Evolutionary conservation across 2,888 invertebrate genomes (phyloP), one percentile per base, ranked within the genome.

Genomic region (Zele albiditarsus): DNA sequence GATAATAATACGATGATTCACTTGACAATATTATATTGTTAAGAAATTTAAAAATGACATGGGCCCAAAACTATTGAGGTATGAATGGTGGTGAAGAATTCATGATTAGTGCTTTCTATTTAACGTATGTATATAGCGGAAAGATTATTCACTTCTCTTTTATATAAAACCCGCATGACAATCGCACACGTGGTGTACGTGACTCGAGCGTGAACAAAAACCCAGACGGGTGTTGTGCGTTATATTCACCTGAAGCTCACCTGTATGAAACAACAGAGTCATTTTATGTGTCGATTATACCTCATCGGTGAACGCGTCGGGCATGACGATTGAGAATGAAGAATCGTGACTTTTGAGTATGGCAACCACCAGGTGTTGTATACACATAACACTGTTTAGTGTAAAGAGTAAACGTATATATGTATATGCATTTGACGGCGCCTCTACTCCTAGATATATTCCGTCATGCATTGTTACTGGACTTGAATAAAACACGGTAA

Each of bases 211-310:
- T 84, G 84, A 83, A 76, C 79, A 80, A 80, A 68, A 46, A 65
- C 75, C 77, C 76, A 79, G 80, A 82, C 53, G 53, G 53, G 20
- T 53, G 53, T 63, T 20, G 46, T 31, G 58, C n/a, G 57, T 66
- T 75, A 57, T 71, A 60, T 65, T 86, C 82, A 81, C 82, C 75
- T 78, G 79, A 78, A 82, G 81, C 74, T 79, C 79, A 75, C 33
- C 46, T 60, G 58, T 38, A 46, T 25, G 33, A 23, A 25, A 33
- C 46, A 42, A 63, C 71, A 74, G 65, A 42, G 76, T 75, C 78
- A 76, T 77, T 80, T 81, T 81, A 79, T 75, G 60, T 78, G 84
- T 80, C 84, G 83, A 85, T 86, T 86, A 85, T 85, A 81, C 82
- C 85, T 86, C 84, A 86, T 73, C 66, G 67, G 84, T 84, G 82